Evolutionary conservation across 2,113 vertebrate species (phyloP).

Genomic region (Tichodroma muraria): DNA sequence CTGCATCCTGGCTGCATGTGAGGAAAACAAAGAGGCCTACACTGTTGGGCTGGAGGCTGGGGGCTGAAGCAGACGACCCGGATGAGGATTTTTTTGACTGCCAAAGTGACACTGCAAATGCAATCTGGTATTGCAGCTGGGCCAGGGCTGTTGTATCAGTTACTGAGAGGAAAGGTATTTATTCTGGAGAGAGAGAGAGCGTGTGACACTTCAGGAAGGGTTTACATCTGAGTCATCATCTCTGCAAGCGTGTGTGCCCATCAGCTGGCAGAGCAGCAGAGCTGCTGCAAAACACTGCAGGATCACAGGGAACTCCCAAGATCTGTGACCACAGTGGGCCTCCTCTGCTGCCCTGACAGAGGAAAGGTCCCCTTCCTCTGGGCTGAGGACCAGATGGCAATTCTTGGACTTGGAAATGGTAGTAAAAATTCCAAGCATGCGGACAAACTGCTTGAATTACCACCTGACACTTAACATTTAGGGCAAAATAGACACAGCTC

Average conservation of each 20-base stretch:
- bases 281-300: background rate
- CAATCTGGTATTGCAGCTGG: background rate
- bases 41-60: background rate
- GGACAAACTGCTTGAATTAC: background rate
- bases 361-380: background rate
- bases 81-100: background rate
- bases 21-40: background rate
- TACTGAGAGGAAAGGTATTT: slow-evolving; percentile 15
- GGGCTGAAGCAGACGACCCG: background rate
- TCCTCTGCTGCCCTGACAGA: background rate
- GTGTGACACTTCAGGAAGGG: slow-evolving; percentile 11
- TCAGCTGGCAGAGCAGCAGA: background rate
- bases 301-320: background rate
- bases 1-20: background rate
- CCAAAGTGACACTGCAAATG: slow-evolving; percentile 27
- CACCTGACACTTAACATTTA: rapidly evolving
- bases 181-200: background rate
- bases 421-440: background rate
- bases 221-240: slow-evolving; percentile 40
- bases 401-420: background rate
- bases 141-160: background rate
- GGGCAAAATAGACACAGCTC: background rate
- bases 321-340: background rate
- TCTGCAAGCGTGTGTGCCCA: background rate
- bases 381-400: background rate